Conservation (phyloP, 2,113 vertebrate species). For the Nerophis lumbriciformis region DNA sequence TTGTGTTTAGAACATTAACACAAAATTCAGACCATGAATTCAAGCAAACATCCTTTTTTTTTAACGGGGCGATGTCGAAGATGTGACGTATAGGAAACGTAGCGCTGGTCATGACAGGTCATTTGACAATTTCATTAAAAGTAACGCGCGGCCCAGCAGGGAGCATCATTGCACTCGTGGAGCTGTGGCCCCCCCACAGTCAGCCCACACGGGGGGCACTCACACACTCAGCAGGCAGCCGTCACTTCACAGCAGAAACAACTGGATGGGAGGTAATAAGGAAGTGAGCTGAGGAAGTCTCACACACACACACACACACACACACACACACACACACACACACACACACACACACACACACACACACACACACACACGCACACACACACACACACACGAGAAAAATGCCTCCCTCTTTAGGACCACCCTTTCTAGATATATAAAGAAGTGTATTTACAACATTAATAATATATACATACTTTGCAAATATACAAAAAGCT, state of each 20-base stretch:
- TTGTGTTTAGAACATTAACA: too few species aligned
- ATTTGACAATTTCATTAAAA: constrained; percentile 55
- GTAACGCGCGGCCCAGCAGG: constrained; percentile 25
- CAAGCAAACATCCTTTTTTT: neutral
- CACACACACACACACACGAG: too few species aligned
- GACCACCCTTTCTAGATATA: too few species aligned
- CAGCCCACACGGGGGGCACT: constrained; percentile 37
- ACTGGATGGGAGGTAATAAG: constrained; percentile 31
- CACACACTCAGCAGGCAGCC: constrained; percentile 55
- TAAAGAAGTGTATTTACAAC: too few species aligned
- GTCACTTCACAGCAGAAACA: constrained; percentile 44
- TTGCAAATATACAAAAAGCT: too few species aligned
- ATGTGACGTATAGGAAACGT: neutral
- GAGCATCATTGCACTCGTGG: constrained; percentile 12
- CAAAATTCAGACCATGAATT: too few species aligned
- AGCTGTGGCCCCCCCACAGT: constrained; percentile 14
- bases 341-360: too few species aligned
- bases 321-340: too few species aligned
- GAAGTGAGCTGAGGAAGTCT: constrained; percentile 23
- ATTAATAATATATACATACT: too few species aligned
- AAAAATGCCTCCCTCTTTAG: too few species aligned
- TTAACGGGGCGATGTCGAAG: neutral
- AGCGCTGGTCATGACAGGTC: constrained; percentile 26
- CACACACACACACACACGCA: too few species aligned
- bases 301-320: too few species aligned